Conservation (phyloP, 2,113 vertebrate genomes). For the Rhipidura dahli region DNA sequence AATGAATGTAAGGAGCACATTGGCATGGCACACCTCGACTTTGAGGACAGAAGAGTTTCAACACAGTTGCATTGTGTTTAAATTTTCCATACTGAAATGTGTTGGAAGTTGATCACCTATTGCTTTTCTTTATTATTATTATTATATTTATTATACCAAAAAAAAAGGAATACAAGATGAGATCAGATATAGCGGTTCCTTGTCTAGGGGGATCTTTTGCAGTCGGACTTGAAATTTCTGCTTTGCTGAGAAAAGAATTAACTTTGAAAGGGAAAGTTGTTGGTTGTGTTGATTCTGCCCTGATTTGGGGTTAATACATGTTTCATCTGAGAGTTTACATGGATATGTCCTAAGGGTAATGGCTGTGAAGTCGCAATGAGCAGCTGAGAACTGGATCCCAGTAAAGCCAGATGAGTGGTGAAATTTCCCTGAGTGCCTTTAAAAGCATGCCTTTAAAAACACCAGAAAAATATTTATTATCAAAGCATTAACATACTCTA, state of each 20-base stretch:
- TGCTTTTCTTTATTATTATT: neutral
- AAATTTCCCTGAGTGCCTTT: accelerated
- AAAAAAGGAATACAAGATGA: neutral
- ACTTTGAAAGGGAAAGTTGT: neutral
- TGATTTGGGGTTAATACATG: neutral
- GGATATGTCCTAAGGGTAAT: neutral
- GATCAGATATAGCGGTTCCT: neutral
- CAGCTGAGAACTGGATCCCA: neutral
- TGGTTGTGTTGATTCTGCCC: neutral
- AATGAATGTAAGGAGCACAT: neutral
- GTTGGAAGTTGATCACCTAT: neutral
- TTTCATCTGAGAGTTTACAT: neutral
- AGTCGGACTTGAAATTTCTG: neutral
- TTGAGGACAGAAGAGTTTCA: neutral
- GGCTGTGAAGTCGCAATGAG: neutral
- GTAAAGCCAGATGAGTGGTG: neutral
- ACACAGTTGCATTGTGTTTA: neutral
- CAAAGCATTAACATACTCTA: neutral
- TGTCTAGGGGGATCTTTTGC: neutral
- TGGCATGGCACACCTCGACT: accelerated
- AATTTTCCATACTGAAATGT: neutral
- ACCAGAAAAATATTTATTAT: neutral
- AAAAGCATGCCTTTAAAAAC: neutral
- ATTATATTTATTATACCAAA: neutral
- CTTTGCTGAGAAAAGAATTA: neutral